Percentiles rank a stretch among this genome's conserved stretches.
phyloP scores from a whole-genome alignment of 2,113 vertebrate genomes.

The Cyanocitta stelleri region DNA sequence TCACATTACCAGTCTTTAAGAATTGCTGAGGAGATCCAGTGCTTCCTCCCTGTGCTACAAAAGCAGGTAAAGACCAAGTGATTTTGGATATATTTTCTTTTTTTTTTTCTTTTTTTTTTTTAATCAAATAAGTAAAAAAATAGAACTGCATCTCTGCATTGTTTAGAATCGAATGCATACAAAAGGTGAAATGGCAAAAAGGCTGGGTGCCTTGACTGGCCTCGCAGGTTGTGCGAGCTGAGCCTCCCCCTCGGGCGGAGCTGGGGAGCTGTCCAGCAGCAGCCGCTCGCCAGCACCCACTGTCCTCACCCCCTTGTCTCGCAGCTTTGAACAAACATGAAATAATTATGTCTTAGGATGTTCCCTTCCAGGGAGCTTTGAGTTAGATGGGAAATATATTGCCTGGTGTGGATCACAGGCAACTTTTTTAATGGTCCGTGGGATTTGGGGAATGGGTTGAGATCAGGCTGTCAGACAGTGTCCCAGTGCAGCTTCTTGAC shows the following conservation, averaged over 20 bases:
- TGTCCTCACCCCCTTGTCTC: rapidly evolving
- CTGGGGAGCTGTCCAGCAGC: conserved; percentile 30
- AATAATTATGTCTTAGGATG: neutral
- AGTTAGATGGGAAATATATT: neutral
- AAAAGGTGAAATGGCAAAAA: neutral
- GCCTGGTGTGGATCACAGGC: neutral
- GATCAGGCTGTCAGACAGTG: too few relatives aligned
- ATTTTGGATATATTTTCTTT: rapidly evolving
- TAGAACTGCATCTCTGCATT: neutral
- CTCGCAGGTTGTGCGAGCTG: rapidly evolving
- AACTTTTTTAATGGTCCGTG: neutral
- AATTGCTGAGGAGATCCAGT: neutral
- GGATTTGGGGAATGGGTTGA: neutral
- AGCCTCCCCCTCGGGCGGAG: neutral
- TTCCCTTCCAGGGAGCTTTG: neutral
- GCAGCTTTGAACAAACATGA: neutral
- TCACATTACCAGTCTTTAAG: neutral
- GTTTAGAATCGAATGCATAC: rapidly evolving
- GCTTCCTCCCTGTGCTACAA: neutral
- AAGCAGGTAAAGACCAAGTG: neutral
- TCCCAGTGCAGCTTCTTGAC: neutral
- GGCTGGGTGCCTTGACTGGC: neutral
- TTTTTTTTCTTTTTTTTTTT: rapidly evolving
- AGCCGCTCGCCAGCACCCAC: rapidly evolving
- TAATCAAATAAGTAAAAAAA: neutral